These are phyloP conservation scores for Carassius gibelio DNA, from an alignment of 2,113 vertebrate genomes.

Conservation along the genomic window DNA sequence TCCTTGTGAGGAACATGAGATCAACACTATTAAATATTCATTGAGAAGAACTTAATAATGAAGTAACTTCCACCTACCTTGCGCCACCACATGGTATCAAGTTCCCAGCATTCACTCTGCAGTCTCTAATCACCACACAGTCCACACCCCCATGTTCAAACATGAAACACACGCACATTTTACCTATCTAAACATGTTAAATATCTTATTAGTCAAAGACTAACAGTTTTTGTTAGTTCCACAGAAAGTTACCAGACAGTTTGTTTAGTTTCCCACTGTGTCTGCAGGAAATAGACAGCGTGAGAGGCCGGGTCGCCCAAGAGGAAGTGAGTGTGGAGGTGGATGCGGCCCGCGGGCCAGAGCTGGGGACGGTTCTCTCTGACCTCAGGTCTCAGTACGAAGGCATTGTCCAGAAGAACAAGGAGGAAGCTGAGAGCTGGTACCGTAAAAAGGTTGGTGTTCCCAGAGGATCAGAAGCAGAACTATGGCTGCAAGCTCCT, in stretches of 20 bases:
- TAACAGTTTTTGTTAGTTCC: not conserved
- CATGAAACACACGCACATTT: conserved; percentile 26
- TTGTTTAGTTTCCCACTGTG: not conserved
- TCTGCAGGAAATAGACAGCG: conserved; percentile 75
- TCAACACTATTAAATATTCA: conserved; percentile 70
- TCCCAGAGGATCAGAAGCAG: not conserved
- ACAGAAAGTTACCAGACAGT: not conserved
- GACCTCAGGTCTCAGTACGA: conserved; percentile 80
- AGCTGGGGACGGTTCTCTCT: conserved; percentile 72
- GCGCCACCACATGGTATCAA: conserved; percentile 51
- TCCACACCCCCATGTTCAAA: conserved; percentile 44
- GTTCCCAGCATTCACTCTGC: conserved; percentile 51
- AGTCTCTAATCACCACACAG: conserved; percentile 25
- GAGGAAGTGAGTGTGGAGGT: conserved; percentile 80
- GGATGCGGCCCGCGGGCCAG: conserved; percentile 71
- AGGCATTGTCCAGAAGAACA: conserved; percentile 78
- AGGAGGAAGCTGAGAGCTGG: conserved; percentile 79
- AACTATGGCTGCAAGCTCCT: not conserved
- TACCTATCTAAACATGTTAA: conserved; percentile 21
- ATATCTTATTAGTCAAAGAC: conserved; percentile 5
- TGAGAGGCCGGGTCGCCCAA: conserved; percentile 71
- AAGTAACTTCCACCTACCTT: conserved; percentile 60
- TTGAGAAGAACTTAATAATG: conserved; percentile 70
- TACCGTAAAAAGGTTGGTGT: conserved; percentile 79
- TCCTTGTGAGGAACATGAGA: conserved; percentile 64